phyloP scores from a whole-genome alignment of 2,888 invertebrate species.

The Lottia scabra region DNA sequence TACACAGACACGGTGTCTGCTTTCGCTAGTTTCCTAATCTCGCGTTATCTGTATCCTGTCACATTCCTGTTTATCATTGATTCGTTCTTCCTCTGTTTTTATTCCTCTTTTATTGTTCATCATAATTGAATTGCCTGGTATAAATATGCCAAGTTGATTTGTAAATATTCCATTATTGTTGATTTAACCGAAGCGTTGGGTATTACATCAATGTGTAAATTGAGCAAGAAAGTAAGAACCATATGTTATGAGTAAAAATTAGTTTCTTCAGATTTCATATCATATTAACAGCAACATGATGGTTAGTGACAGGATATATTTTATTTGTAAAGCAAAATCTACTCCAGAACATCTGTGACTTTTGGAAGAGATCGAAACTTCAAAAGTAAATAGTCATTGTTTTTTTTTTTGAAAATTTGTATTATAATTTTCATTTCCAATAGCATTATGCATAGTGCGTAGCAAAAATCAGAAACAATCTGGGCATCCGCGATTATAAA shows the following conservation, averaged over 20 bases:
- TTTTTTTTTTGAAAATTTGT: no score
- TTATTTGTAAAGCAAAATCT: no score
- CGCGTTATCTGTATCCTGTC: slow-evolving; percentile 3
- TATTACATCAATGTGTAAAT: neutral
- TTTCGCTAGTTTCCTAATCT: neutral
- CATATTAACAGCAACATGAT: no score
- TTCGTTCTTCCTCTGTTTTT: slow-evolving; percentile 1
- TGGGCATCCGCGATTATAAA: no score
- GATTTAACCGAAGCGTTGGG: neutral
- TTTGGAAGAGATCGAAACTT: no score
- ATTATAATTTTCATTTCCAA: no score
- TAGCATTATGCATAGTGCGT: no score
- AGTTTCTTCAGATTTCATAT: no score
- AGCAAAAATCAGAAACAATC: no score
- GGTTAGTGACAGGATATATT: no score
- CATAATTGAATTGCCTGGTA: slow-evolving; percentile 4
- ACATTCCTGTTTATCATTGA: slow-evolving; percentile 4
- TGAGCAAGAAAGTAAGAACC: neutral
- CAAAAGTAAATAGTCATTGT: no score
- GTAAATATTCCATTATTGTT: neutral
- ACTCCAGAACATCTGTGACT: no score
- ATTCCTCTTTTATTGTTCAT: neutral
- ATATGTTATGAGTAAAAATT: neutral
- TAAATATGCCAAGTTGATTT: neutral
- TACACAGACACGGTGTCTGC: slow-evolving; percentile 2